Percentiles rank a stretch among this genome's conserved stretches.
Conservation (phyloP, 2,888 invertebrate genomes). For the Gibbula magus region DNA sequence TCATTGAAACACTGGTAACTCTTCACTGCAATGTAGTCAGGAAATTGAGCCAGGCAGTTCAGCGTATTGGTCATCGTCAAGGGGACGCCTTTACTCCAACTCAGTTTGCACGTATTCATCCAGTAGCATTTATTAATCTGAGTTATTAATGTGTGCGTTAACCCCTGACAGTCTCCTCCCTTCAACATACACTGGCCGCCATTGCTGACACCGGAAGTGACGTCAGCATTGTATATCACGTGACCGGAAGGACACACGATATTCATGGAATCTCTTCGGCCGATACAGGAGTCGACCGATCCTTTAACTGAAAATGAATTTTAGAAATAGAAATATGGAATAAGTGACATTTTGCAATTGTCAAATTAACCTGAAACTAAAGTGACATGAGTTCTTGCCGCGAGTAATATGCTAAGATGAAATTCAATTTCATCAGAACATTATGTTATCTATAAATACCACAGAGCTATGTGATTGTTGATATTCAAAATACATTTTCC, state of each 20-base stretch:
- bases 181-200: slow-evolving; percentile 12
- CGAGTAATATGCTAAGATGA: too few species aligned
- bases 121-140: slow-evolving; percentile 50
- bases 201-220: slow-evolving; percentile 24
- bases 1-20: slow-evolving; percentile 45
- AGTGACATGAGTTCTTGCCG: too few species aligned
- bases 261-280: slow-evolving; percentile 19
- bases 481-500: too few species aligned
- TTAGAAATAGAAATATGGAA: neutral
- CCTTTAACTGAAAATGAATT: slow-evolving; percentile 10
- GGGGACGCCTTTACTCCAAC: slow-evolving; percentile 38
- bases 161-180: slow-evolving; percentile 41
- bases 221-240: slow-evolving; percentile 34
- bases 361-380: too few species aligned
- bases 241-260: slow-evolving; percentile 29
- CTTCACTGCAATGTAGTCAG: slow-evolving; percentile 23
- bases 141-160: slow-evolving; percentile 40
- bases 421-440: too few species aligned
- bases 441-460: too few species aligned
- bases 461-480: too few species aligned
- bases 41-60: slow-evolving; percentile 37
- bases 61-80: slow-evolving; percentile 34
- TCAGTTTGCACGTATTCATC: slow-evolving; percentile 42
- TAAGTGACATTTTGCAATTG: too few species aligned
- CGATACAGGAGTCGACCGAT: slow-evolving; percentile 26